Evolutionary conservation across 2,797 vertebrate species (phyloP).

Genomic region (Aphelocoma californica): DNA sequence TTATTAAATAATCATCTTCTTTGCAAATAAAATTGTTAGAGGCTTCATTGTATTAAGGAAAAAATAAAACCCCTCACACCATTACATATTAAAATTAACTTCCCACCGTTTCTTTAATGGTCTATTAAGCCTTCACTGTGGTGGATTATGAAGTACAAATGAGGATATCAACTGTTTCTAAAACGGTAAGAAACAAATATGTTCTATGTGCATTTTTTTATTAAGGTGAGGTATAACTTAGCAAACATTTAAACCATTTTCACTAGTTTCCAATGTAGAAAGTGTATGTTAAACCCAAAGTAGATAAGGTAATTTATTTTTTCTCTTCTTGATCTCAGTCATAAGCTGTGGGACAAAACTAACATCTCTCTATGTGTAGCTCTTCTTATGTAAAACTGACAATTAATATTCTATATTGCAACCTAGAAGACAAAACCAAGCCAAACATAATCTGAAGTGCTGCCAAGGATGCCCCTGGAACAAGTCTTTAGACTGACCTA

Average conservation of each 20-base stretch:
- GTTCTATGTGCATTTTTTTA: neutral
- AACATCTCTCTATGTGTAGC: neutral
- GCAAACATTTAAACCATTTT: constrained; percentile 17
- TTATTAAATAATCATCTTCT: constrained; percentile 91
- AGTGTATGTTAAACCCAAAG: neutral
- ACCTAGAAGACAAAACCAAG: neutral
- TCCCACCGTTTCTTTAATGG: constrained; percentile 70
- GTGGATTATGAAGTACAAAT: constrained; percentile 63
- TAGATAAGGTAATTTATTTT: neutral
- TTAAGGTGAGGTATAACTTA: neutral
- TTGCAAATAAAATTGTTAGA: constrained; percentile 85
- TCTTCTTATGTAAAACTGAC: neutral
- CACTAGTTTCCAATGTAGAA: neutral
- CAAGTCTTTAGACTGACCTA: neutral
- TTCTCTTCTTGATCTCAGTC: neutral
- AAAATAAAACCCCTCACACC: constrained; percentile 50
- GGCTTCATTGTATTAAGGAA: constrained; percentile 69
- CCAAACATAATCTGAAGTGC: neutral
- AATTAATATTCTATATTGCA: neutral
- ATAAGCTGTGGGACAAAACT: neutral
- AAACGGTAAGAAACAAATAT: constrained; percentile 51
- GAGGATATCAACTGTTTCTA: constrained; percentile 54
- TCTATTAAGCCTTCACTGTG: constrained; percentile 60
- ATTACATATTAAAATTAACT: constrained; percentile 73
- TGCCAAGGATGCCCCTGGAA: neutral